Percentiles rank a stretch among this genome's conserved stretches.
phyloP scores from a whole-genome alignment of 2,888 invertebrate species.

The Conomelus anceps region DNA sequence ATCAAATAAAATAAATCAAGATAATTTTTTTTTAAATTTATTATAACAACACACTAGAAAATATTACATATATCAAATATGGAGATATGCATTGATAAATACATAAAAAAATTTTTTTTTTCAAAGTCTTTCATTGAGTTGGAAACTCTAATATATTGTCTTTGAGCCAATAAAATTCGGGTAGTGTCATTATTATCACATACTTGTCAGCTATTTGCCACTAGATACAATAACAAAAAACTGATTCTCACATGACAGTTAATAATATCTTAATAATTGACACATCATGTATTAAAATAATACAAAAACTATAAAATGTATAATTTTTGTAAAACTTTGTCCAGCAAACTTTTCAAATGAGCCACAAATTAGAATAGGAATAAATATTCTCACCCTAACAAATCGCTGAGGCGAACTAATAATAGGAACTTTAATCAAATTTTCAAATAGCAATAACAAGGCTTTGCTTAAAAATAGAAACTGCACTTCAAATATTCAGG shows the following conservation, averaged over 20 bases:
- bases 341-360: too few relatives aligned
- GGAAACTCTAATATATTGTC: neutral
- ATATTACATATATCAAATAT: neutral
- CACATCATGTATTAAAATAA: neutral
- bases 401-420: neutral
- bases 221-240: too few relatives aligned
- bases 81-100: neutral
- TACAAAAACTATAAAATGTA: too few relatives aligned
- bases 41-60: neutral
- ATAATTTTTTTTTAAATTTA: neutral
- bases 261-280: neutral
- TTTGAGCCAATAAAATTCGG: neutral
- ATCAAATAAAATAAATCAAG: neutral
- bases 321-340: neutral
- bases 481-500: too few relatives aligned
- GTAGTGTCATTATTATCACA: neutral
- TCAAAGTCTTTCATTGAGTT: neutral
- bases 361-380: neutral
- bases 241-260: neutral
- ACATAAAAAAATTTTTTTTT: neutral
- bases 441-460: neutral
- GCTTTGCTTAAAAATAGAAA: too few relatives aligned
- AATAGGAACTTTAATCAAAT: neutral
- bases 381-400: neutral
- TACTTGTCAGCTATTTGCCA: neutral